Percentiles rank a stretch among this genome's conserved stretches.
Conservation (phyloP, 2,113 vertebrate genomes). For the Chamaea fasciata region DNA sequence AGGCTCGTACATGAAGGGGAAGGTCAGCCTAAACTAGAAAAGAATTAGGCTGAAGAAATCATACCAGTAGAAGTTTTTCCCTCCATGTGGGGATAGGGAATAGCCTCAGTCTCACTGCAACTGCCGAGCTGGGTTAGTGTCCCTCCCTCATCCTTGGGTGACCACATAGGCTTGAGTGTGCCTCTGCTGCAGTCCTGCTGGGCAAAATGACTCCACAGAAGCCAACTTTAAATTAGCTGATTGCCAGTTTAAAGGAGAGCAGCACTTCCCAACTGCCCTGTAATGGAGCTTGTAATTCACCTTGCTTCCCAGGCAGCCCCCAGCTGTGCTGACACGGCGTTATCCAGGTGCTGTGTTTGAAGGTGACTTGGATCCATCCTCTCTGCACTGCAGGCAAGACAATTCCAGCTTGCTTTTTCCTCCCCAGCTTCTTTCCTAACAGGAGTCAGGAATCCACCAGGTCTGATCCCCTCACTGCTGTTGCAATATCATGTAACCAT, state of each 20-base stretch:
- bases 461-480: not conserved
- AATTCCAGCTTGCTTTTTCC: not conserved
- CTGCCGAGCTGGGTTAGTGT: not conserved
- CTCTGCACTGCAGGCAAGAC: not conserved
- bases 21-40: not conserved
- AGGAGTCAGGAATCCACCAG: not conserved
- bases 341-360: not conserved
- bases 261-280: not conserved
- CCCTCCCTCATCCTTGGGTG: not conserved
- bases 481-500: not conserved
- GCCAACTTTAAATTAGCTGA: not conserved
- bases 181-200: not conserved
- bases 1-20: not conserved
- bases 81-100: not conserved
- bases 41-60: not conserved
- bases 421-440: not conserved
- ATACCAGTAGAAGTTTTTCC: not conserved
- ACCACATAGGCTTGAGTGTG: rapidly evolving
- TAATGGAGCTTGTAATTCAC: not conserved
- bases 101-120: not conserved
- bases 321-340: not conserved
- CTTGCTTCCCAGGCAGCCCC: not conserved
- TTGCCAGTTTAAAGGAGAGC: not conserved
- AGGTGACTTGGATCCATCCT: not conserved
- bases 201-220: not conserved